Evolutionary conservation across 1,140 invertebrate genomes (phyloP), one percentile per base, ranked within the genome.

Genomic region (Eueides isabella): DNA sequence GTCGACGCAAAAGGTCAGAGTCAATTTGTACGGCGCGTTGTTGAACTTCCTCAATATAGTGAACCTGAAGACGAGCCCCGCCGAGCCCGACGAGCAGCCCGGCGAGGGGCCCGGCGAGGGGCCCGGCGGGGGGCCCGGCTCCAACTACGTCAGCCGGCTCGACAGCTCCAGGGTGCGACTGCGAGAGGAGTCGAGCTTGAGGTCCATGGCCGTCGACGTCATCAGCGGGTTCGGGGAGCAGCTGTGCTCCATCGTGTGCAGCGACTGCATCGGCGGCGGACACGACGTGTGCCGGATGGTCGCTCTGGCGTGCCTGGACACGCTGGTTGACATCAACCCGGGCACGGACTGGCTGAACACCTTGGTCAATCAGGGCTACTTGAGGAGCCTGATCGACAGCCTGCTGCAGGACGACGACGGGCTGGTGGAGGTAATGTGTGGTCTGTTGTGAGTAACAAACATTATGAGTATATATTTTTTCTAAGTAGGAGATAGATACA

Each of bases 201-300:
- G 90, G 71, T 83, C 85, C 1, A 90, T 92, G 84, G 90, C 90
- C 23, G 80, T 92, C 6, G 91, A 92, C 19, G 91, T 91, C 62
- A 91, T 94, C 23, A 93, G 93, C 31, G 93, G 94, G 74, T 98
- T 97, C 84, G 97, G 97, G 0, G 96, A 98, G 71, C 96, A 96
- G 84, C 91, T 98, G 16, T 96, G 98, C 86, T 96, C 97, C 78
- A 95, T 97, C 31, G 93, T 98, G 30, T 97, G 97, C 81, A 95
- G 96, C 71, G 98, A 98, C 92, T 97, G 96, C 72, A 97, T 97
- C 9, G 96, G 96, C 14, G 96, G 96, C 12, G 97, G 97, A 0
- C 97, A 98, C 85, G 97, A 98, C 82, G 96, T 98, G 23, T 98
- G 97, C 83, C 96, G 97, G 91, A 98, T 98, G 96, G 93, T 98